A percentile compares a stretch with the other conserved stretches of the same genome.
phyloP scores from a whole-genome alignment of 2,113 vertebrate species.

The Galeopterus variegatus region DNA sequence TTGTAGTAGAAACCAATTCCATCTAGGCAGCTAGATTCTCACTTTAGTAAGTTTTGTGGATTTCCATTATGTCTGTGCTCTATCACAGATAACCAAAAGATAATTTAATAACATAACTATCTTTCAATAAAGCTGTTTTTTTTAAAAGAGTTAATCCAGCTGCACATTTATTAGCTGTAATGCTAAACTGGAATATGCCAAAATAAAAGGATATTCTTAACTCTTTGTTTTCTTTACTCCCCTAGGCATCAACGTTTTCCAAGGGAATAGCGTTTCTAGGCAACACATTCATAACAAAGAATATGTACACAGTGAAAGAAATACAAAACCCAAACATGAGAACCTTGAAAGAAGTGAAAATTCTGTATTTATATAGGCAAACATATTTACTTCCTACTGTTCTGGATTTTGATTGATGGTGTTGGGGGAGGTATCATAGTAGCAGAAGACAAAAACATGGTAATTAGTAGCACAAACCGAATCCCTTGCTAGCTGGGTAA shows the following conservation, averaged over 20 bases:
- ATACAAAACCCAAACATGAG: slow-evolving; percentile 45
- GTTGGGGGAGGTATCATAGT: neutral
- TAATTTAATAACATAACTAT: neutral
- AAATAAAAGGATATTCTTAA: slow-evolving; percentile 40
- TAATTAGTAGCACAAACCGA: neutral
- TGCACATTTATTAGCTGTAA: neutral
- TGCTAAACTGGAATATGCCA: neutral
- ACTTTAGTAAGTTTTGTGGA: neutral
- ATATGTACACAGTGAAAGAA: neutral
- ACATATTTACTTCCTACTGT: neutral
- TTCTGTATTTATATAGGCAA: neutral
- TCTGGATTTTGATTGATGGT: neutral
- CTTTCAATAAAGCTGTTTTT: too few relatives aligned
- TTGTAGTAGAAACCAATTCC: neutral
- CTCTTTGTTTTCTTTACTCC: slow-evolving; percentile 59
- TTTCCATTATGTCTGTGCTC: neutral
- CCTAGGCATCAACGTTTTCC: slow-evolving; percentile 35
- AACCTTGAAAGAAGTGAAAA: neutral
- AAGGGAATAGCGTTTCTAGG: slow-evolving; percentile 59
- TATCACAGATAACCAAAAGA: slow-evolving; percentile 30
- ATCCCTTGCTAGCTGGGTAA: slow-evolving; percentile 6
- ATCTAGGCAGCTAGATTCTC: neutral
- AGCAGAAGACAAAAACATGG: slow-evolving; percentile 3
- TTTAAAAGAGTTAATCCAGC: neutral
- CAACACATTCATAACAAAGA: slow-evolving; percentile 70